Base-by-base conservation (phyloP, 1,140 invertebrate genomes). In the Drosophila tristis region DNA sequence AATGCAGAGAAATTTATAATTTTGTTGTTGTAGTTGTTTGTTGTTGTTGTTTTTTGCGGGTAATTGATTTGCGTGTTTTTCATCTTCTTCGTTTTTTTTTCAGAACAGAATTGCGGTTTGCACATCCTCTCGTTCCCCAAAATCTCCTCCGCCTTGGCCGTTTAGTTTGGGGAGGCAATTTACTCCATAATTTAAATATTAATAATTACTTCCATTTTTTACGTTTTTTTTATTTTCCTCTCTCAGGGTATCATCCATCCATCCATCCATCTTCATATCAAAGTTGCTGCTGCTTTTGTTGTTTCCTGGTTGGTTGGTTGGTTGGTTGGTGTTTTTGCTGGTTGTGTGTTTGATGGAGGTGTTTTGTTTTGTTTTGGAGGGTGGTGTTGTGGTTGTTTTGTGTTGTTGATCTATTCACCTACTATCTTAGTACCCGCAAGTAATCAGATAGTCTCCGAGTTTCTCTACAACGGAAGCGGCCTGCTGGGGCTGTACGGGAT, bases 391-490 rank as follows among this genome's bases (percentile, higher is more conserved):
- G 29, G 55, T 70, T 80, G 58, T 72, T 72, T 76, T 61, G 61
- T 86, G 66, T 64, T 75, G 55, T 72, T 74, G 26, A 63, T 76
- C 68, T 90, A 90, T 90, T 85, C 89, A 80, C 94, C 95, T 97
- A 98, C 96, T 97, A 98, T 95, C 97, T 97, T 97, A 98, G 96
- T 97, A 98, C 95, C 97, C 97, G 94, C 96, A 97, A 94, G 94
- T 95, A 94, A 97, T 95, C 95, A 98, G 95, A 95, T 98, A 98
- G 94, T 98, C 97, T 94, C 97, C 97, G 95, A 98, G 95, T 94
- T 98, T 98, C 95, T 98, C 97, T 93, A 98, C 97, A 93, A 98
- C 96, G 80, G 96, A 97, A 92, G 97, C 97, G 92, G 97, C 97
- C 94, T 98, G 97, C 93, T 98, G 97, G 93, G 97, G 97, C 94